phyloP scores from a whole-genome alignment of 2,113 vertebrate species.

The Acrocephalus kingi region DNA sequence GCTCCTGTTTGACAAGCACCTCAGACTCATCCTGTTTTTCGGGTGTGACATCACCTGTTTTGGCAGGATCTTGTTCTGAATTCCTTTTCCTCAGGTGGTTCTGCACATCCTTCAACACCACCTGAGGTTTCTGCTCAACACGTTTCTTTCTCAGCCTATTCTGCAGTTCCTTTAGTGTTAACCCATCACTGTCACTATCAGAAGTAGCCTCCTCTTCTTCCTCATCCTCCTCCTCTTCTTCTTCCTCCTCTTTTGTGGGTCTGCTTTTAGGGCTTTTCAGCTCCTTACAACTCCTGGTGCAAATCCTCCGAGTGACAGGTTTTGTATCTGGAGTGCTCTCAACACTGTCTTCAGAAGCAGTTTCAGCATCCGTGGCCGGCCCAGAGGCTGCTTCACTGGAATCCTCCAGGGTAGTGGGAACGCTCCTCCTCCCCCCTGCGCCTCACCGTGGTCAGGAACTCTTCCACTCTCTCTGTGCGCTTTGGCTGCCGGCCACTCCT shows the following conservation, averaged over 20 bases:
- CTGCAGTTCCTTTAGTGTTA: constrained; percentile 86
- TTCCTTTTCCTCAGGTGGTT: constrained; percentile 66
- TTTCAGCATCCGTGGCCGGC: constrained; percentile 76
- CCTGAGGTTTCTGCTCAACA: constrained; percentile 68
- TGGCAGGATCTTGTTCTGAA: constrained; percentile 13
- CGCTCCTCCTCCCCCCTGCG: constrained; percentile 68
- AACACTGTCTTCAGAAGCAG: constrained; percentile 89
- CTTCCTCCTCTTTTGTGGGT: constrained; percentile 1
- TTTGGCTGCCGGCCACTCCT: constrained; percentile 80
- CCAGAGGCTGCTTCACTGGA: constrained; percentile 76
- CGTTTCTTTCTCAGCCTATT: constrained; percentile 74
- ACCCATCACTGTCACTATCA: constrained; percentile 84
- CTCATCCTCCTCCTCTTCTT: not conserved
- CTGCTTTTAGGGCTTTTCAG: not conserved
- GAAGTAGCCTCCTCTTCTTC: constrained; percentile 70
- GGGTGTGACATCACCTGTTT: not conserved
- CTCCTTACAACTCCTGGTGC: constrained; percentile 15
- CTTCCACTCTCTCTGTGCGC: constrained; percentile 84
- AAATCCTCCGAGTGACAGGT: constrained; percentile 9
- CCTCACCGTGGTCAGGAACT: constrained; percentile 89
- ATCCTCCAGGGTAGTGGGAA: constrained; percentile 78
- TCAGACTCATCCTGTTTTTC: constrained; percentile 23
- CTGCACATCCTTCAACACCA: constrained; percentile 78
- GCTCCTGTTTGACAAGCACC: constrained; percentile 25
- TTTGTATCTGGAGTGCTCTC: constrained; percentile 85